Conservation (phyloP, 1,140 invertebrate genomes). For the Orchesella cincta region DNA sequence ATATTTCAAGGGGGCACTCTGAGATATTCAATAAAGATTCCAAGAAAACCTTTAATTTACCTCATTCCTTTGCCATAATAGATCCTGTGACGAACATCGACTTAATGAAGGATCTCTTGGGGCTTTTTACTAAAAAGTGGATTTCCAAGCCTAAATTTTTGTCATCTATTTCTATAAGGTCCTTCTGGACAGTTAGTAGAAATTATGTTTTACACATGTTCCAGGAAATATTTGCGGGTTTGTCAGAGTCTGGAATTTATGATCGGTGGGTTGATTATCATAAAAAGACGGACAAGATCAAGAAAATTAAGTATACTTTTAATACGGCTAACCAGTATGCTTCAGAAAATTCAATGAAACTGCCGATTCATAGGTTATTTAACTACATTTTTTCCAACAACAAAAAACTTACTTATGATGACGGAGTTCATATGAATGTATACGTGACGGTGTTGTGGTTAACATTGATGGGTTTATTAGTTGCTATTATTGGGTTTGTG, state of each 20-base stretch:
- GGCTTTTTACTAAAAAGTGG: background rate
- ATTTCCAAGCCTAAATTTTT: background rate
- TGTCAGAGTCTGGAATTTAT: background rate
- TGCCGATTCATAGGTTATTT: background rate
- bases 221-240: background rate
- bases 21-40: background rate
- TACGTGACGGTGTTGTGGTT: background rate
- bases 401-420: background rate
- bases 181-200: background rate
- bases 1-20: background rate
- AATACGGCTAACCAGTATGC: background rate
- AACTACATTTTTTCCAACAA: background rate
- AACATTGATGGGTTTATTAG: too few species aligned
- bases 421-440: background rate
- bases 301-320: background rate
- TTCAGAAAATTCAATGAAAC: background rate
- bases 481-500: too few species aligned
- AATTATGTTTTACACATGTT: background rate
- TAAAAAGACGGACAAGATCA: background rate
- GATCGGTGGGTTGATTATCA: background rate
- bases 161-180: background rate
- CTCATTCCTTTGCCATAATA: background rate
- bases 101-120: background rate
- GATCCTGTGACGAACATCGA: background rate
- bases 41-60: too few species aligned